A percentile compares a stretch with the other conserved stretches of the same genome.
phyloP scores from a whole-genome alignment of 1,140 invertebrate genomes.

The Anastatus disparis region DNA sequence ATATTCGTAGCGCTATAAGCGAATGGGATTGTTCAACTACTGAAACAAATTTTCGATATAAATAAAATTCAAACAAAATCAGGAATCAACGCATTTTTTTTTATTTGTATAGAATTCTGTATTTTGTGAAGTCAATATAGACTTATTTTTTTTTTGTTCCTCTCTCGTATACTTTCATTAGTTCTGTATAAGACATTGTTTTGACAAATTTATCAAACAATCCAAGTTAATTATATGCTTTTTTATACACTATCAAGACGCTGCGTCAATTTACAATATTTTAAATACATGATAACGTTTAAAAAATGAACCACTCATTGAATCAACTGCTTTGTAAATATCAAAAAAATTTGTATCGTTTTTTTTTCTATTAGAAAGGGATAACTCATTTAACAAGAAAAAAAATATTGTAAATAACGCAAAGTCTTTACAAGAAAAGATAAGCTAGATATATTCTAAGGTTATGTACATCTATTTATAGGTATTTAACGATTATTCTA shows the following conservation, averaged over 20 bases:
- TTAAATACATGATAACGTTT: not conserved
- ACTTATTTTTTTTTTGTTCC: constrained; percentile 21
- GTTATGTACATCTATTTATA: constrained; percentile 62
- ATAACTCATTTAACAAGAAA: not conserved
- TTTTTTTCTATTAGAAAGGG: not conserved
- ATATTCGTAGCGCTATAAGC: no score
- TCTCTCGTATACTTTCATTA: constrained; percentile 62
- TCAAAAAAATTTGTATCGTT: not conserved
- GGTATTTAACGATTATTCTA: constrained; percentile 55
- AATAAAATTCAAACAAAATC: not conserved
- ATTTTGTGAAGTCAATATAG: constrained; percentile 28
- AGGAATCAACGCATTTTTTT: constrained; percentile 32
- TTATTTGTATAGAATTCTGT: constrained; percentile 33
- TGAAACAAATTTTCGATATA: no score
- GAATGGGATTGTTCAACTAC: no score
- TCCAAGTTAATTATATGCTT: constrained; percentile 45
- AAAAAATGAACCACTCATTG: constrained; percentile 11
- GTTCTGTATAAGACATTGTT: constrained; percentile 54
- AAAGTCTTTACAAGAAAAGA: constrained; percentile 43
- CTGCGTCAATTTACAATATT: constrained; percentile 29
- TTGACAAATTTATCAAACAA: constrained; percentile 56
- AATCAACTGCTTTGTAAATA: not conserved
- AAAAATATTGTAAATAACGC: constrained; percentile 15
- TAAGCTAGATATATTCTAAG: constrained; percentile 54
- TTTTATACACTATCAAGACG: constrained; percentile 37